Percentiles rank a stretch among this genome's conserved stretches.
Conservation (phyloP, 2,113 vertebrate species). For the Natator depressus region DNA sequence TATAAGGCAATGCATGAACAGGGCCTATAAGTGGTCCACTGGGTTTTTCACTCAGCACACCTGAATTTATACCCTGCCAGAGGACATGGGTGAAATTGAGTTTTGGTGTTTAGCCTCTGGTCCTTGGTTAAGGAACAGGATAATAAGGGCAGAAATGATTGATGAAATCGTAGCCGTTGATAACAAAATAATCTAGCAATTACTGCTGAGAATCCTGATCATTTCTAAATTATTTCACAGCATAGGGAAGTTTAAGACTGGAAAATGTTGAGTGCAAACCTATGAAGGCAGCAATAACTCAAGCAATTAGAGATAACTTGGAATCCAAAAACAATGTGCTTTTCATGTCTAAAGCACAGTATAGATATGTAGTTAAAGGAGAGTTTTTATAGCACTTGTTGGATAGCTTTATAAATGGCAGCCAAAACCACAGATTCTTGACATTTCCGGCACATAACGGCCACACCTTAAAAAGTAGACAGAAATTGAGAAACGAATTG, state of each 20-base stretch:
- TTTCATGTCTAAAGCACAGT: fast-evolving
- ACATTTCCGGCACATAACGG: not conserved
- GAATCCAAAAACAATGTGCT: not conserved
- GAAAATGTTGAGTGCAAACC: not conserved
- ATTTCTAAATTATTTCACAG: not conserved
- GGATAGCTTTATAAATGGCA: not conserved
- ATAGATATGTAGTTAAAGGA: not conserved
- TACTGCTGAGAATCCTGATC: not conserved
- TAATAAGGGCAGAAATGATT: not conserved
- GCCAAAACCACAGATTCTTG: not conserved
- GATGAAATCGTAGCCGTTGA: not conserved
- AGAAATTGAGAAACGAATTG: conserved; percentile 5
- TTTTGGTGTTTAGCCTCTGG: not conserved
- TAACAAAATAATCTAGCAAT: not conserved
- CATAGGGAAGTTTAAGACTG: not conserved
- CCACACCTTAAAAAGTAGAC: not conserved
- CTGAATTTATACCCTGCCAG: not conserved
- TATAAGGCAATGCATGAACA: not conserved
- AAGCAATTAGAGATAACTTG: not conserved
- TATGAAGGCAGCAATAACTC: not conserved
- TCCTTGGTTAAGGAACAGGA: not conserved
- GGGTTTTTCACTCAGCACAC: not conserved
- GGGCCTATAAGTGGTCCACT: not conserved
- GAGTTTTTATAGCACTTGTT: not conserved
- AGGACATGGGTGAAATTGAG: not conserved